These are phyloP conservation scores for Saimiri boliviensis DNA, from an alignment of 2,113 vertebrate genomes.

Conservation along the genomic window DNA sequence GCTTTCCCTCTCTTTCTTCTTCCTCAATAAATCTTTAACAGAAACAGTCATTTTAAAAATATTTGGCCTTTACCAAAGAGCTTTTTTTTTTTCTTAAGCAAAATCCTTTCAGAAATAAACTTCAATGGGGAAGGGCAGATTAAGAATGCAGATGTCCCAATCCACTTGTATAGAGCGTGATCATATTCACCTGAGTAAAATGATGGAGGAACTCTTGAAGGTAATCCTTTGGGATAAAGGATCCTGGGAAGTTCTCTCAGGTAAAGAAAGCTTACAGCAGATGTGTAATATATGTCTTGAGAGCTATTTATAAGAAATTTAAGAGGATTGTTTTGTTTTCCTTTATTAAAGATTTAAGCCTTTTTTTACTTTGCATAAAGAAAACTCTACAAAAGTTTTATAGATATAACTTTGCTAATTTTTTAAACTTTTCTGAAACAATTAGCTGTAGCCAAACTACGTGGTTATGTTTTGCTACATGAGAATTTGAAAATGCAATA, in stretches of 20 bases:
- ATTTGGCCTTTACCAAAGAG: constrained; percentile 75
- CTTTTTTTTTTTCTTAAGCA: not conserved
- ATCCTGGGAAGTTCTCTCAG: constrained; percentile 67
- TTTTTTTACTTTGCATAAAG: constrained; percentile 68
- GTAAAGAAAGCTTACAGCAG: constrained; percentile 67
- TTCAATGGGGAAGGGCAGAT: not conserved
- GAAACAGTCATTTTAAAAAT: constrained; percentile 47
- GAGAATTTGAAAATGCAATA: constrained; percentile 65
- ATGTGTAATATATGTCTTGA: constrained; percentile 72
- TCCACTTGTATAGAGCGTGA: not conserved
- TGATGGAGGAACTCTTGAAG: constrained; percentile 5
- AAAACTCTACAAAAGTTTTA: constrained; percentile 74
- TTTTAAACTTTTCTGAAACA: constrained; percentile 65
- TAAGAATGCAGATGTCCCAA: not conserved
- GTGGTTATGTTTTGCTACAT: constrained; percentile 69
- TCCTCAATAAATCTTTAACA: not conserved
- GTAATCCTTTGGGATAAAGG: constrained; percentile 52
- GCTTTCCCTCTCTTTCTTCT: not conserved
- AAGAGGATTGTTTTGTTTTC: constrained; percentile 66
- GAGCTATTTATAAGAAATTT: constrained; percentile 67
- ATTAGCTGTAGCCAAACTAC: constrained; percentile 73
- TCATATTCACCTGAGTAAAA: constrained; percentile 15
- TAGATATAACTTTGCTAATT: constrained; percentile 74
- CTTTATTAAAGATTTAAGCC: constrained; percentile 66
- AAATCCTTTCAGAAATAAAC: constrained; percentile 42